Percentiles rank a stretch among this genome's conserved stretches.
Conservation (phyloP, 2,113 vertebrate genomes). For the Lampris megalopsis region DNA sequence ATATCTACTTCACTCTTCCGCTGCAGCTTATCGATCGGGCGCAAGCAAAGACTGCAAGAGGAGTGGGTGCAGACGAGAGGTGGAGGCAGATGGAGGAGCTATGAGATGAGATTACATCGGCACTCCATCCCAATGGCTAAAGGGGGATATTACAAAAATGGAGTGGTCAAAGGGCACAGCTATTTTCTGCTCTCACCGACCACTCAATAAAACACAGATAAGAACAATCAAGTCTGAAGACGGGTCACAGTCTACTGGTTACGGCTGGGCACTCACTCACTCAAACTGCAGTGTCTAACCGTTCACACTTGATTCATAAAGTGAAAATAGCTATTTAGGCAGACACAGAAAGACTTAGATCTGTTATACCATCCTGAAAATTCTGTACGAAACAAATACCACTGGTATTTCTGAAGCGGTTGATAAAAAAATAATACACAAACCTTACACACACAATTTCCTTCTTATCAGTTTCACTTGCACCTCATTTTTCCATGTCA, state of each 20-base stretch:
- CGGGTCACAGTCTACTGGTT: neutral
- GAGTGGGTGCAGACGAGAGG: neutral
- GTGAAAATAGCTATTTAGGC: too few species aligned
- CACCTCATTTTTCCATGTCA: neutral
- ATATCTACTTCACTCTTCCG: constrained; percentile 26
- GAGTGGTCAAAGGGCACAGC: constrained; percentile 16
- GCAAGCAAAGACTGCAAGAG: constrained; percentile 9
- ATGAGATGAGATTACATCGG: constrained; percentile 37
- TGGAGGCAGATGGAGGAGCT: neutral
- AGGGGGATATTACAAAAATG: constrained; percentile 27
- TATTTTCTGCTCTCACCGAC: constrained; percentile 24
- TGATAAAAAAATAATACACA: neutral
- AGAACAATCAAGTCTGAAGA: constrained; percentile 12
- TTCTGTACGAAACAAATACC: neutral
- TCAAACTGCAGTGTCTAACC: too few species aligned
- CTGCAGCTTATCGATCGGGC: constrained; percentile 31
- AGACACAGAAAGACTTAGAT: too few species aligned
- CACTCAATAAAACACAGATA: constrained; percentile 38
- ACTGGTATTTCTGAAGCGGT: neutral
- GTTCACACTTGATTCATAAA: too few species aligned
- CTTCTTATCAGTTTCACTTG: neutral
- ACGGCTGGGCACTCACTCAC: neutral
- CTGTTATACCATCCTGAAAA: neutral
- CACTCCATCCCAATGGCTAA: constrained; percentile 1
- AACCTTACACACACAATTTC: neutral